phyloP scores from a whole-genome alignment of 2,888 invertebrate species.

The Branchipolynoe longqiensis region DNA sequence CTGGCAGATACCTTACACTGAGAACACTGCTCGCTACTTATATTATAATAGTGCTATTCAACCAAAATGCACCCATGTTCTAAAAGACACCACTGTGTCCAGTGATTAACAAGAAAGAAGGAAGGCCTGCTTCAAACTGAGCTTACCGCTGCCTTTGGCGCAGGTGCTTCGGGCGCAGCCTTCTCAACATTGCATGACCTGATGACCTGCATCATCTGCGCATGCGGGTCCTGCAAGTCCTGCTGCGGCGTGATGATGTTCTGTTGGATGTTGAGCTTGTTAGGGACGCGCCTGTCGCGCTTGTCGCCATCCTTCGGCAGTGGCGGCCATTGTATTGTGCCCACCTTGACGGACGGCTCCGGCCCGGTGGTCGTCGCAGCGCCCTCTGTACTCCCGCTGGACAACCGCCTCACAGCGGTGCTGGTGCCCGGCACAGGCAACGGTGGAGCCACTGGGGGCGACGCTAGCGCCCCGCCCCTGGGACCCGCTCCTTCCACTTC shows the following conservation, averaged over 20 bases:
- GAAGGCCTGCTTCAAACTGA: too few relatives aligned
- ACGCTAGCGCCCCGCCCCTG: constrained; percentile 68
- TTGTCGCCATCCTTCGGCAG: constrained; percentile 89
- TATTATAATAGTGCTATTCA: not conserved
- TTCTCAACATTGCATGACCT: constrained; percentile 22
- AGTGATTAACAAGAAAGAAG: too few relatives aligned
- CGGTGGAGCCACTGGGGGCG: constrained; percentile 82
- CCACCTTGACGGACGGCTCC: constrained; percentile 57
- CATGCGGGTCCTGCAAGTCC: constrained; percentile 2
- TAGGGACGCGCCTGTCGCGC: constrained; percentile 80
- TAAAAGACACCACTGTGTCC: too few relatives aligned
- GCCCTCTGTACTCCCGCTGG: not conserved
- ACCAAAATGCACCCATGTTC: not conserved
- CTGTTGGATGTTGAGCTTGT: constrained; percentile 78
- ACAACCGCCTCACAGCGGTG: not conserved
- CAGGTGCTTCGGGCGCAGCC: too few relatives aligned
- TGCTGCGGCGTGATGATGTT: constrained; percentile 60
- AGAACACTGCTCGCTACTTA: not conserved
- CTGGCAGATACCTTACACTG: too few relatives aligned
- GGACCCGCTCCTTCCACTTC: not conserved
- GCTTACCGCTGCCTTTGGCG: too few relatives aligned
- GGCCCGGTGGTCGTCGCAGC: not conserved
- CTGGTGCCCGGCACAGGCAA: not conserved
- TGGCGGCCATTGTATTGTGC: constrained; percentile 88
- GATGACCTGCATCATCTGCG: constrained; percentile 9